A percentile compares a stretch with the other conserved stretches of the same genome.
phyloP scores from a whole-genome alignment of 2,797 vertebrate species.

The Muscicapa striata region DNA sequence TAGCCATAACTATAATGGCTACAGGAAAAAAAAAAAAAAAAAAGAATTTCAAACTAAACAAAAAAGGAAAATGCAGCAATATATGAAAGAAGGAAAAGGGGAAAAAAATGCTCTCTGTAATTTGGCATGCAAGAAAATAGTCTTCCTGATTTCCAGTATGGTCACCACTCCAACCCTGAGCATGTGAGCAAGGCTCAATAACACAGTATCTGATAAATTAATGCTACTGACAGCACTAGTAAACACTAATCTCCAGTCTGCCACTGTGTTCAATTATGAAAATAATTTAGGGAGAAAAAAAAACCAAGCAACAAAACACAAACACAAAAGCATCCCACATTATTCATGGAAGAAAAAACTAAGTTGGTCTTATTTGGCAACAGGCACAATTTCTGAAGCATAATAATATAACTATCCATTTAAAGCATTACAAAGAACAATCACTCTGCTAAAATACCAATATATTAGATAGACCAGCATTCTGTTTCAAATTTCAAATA shows the following conservation, averaged over 20 bases:
- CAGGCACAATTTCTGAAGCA: not conserved
- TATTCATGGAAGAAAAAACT: not conserved
- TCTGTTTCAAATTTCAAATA: not conserved
- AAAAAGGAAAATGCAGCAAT: not conserved
- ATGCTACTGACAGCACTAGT: not conserved
- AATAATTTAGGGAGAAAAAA: not conserved
- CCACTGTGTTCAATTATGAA: not conserved
- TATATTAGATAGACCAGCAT: not conserved
- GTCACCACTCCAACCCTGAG: not conserved
- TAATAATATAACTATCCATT: not conserved
- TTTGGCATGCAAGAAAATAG: not conserved
- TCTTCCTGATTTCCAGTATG: not conserved
- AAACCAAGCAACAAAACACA: not conserved
- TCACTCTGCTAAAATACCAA: not conserved
- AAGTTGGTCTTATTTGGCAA: not conserved
- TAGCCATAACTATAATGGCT: not conserved
- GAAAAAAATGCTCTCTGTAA: not conserved
- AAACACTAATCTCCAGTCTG: not conserved
- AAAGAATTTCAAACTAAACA: not conserved
- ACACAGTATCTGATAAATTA: not conserved
- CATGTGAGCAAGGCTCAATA: not conserved
- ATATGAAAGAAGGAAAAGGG: not conserved
- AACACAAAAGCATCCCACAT: not conserved
- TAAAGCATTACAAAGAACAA: not conserved
- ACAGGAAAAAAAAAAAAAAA: not conserved